Evolutionary conservation across 37 sponge, comb jelly and placozoan species (phyloP).

Genomic region (Theonella swinhoei): DNA sequence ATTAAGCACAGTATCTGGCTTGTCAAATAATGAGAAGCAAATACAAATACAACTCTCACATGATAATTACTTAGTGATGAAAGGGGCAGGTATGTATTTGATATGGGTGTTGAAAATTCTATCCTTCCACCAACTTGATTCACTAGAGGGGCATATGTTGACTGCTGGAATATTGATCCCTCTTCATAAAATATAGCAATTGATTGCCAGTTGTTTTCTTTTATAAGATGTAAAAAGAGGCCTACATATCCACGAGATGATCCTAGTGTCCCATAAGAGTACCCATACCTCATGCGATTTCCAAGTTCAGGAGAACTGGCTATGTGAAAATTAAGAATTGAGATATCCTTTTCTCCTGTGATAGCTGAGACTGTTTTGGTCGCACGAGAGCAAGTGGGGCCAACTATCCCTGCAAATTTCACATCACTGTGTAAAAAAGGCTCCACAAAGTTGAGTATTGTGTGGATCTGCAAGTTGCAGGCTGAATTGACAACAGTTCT

Average conservation of each 20-base stretch:
- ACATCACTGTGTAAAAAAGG: neutral
- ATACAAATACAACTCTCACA: neutral
- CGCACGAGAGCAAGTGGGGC: constrained; percentile 25
- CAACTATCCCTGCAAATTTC: constrained; percentile 11
- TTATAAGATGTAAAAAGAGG: neutral
- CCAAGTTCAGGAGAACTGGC: constrained; percentile 3
- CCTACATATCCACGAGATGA: neutral
- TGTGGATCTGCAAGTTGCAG: neutral
- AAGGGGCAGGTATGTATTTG: neutral
- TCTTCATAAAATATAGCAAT: constrained; percentile 15
- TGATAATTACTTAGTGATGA: neutral
- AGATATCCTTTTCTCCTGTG: neutral
- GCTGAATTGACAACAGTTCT: constrained; percentile 2
- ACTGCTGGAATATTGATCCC: neutral
- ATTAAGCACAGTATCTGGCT: constrained; percentile 1
- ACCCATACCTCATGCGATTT: neutral
- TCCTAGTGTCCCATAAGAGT: constrained; percentile 24
- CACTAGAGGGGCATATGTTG: neutral
- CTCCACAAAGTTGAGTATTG: neutral
- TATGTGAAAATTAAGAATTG: constrained; percentile 18
- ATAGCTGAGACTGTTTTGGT: neutral
- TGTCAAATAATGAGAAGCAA: neutral
- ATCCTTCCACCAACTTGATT: neutral
- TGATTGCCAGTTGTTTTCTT: constrained; percentile 2
- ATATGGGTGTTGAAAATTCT: neutral